Conservation (phyloP, 2,888 invertebrate species). For the Operophtera brumata region DNA sequence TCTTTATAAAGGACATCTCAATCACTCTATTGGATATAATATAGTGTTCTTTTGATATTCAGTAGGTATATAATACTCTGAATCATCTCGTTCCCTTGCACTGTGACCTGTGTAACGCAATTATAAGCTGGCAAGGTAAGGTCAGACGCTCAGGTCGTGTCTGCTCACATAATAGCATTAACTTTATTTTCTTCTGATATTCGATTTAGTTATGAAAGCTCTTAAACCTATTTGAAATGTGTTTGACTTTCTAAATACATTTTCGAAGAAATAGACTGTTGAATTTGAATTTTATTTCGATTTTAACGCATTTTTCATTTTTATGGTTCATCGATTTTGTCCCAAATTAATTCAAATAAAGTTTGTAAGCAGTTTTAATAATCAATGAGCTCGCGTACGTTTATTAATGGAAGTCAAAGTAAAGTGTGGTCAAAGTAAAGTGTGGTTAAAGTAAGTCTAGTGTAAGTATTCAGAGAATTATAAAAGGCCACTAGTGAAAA, state of each 20-base stretch:
- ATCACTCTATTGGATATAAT: too few relatives aligned
- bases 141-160: slow-evolving; percentile 5
- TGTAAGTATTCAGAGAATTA: too few relatives aligned
- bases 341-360: too few relatives aligned
- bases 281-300: neutral
- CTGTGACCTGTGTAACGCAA: slow-evolving; percentile 8
- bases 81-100: neutral
- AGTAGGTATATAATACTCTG: too few relatives aligned
- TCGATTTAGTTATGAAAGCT: slow-evolving; percentile 16
- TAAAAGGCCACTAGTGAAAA: too few relatives aligned
- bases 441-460: too few relatives aligned
- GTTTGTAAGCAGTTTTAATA: too few relatives aligned
- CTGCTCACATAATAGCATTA: slow-evolving; percentile 5
- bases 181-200: slow-evolving; percentile 10
- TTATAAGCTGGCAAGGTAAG: slow-evolving; percentile 12
- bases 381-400: too few relatives aligned
- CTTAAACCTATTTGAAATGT: slow-evolving; percentile 7
- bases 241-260: neutral
- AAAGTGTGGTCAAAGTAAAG: too few relatives aligned
- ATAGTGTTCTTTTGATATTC: too few relatives aligned
- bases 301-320: neutral
- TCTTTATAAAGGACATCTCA: too few relatives aligned
- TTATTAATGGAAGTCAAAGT: too few relatives aligned
- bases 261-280: neutral
- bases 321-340: neutral